phyloP scores from a whole-genome alignment of 2,113 vertebrate species.

The Crotophaga sulcirostris region DNA sequence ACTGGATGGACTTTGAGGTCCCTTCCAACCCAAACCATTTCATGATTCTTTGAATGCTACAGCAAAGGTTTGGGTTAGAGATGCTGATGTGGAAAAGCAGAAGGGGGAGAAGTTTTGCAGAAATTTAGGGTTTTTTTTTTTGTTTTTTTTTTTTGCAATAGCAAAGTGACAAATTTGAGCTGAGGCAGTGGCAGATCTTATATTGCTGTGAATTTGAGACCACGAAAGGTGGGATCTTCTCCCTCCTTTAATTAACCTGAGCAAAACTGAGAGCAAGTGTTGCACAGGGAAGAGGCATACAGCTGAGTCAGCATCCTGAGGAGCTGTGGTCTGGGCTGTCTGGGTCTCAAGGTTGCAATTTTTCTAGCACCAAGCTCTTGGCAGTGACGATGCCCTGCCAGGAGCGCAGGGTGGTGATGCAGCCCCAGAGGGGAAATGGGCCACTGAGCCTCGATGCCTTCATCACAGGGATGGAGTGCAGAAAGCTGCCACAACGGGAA shows the following conservation, averaged over 20 bases:
- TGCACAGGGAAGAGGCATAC: neutral
- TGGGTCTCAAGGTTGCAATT: accelerated
- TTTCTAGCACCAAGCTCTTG: accelerated
- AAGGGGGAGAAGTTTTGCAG: neutral
- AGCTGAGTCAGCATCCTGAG: neutral
- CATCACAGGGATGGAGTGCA: neutral
- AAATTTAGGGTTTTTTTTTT: accelerated
- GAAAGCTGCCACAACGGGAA: neutral
- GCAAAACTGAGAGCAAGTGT: neutral
- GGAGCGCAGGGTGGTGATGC: neutral
- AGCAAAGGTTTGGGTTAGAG: neutral
- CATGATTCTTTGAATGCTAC: no score
- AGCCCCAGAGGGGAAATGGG: accelerated
- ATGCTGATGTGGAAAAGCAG: neutral
- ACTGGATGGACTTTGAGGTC: no score
- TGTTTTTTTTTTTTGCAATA: neutral
- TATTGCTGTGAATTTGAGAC: neutral
- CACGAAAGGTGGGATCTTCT: neutral
- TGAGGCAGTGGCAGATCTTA: accelerated
- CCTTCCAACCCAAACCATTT: no score
- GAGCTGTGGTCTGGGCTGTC: neutral
- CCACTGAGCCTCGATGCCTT: accelerated
- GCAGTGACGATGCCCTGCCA: neutral
- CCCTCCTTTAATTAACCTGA: neutral
- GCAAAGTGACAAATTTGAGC: accelerated